Conservation (phyloP, 1,140 invertebrate species). For the Patella vulgata region DNA sequence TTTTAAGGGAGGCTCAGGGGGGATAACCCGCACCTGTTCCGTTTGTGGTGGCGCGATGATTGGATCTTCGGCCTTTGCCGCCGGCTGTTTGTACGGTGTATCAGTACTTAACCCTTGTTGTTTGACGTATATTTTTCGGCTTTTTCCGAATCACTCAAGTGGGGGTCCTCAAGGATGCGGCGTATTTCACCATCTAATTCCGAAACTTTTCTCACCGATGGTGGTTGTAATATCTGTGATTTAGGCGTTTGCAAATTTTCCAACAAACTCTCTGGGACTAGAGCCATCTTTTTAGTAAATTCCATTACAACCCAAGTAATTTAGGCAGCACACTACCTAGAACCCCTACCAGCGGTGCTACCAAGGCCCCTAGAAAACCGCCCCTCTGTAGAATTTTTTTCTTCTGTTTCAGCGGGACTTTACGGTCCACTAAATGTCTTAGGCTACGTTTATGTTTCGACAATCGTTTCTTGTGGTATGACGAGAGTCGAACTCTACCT, state of each 20-base stretch:
- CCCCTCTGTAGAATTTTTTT: conserved; percentile 10
- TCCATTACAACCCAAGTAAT: not conserved
- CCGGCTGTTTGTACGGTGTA: too few species aligned
- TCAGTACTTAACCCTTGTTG: too few species aligned
- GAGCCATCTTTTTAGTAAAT: conserved; percentile 3
- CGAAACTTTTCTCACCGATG: too few species aligned
- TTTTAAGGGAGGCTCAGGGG: not conserved
- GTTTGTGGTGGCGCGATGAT: too few species aligned
- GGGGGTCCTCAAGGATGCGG: too few species aligned
- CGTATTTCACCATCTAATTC: too few species aligned
- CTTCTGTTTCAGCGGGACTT: not conserved
- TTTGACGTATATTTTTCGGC: too few species aligned
- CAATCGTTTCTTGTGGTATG: conserved; percentile 2
- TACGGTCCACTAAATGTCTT: not conserved
- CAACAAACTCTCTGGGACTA: not conserved
- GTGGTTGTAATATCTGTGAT: too few species aligned
- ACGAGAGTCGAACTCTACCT: conserved; percentile 7
- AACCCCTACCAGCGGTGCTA: not conserved
- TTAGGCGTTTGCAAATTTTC: too few species aligned
- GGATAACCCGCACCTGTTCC: too few species aligned
- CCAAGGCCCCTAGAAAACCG: conserved; percentile 2
- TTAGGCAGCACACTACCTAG: not conserved
- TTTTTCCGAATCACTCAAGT: too few species aligned
- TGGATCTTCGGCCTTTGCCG: too few species aligned
- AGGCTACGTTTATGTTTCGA: conserved; percentile 3